Conservation (phyloP, 2,888 invertebrate species). For the Spatulosminthurus flaviceps region DNA sequence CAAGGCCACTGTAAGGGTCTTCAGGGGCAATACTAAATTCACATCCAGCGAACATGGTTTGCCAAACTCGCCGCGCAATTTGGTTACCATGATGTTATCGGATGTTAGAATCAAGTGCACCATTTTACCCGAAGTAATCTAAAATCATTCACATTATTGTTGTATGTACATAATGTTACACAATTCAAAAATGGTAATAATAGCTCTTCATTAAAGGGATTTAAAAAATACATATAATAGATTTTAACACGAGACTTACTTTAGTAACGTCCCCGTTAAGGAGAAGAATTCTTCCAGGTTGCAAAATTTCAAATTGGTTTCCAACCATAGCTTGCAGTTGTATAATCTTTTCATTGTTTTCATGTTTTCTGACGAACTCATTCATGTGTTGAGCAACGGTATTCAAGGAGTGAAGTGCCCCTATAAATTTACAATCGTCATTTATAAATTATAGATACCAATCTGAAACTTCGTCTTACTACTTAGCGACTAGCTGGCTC, state of each 20-base stretch:
- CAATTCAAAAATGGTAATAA: too few species aligned
- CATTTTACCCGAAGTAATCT: constrained; percentile 4
- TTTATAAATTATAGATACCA: too few species aligned
- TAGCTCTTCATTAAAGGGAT: too few species aligned
- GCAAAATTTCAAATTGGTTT: constrained; percentile 57
- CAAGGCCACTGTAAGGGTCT: constrained; percentile 45
- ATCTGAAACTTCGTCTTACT: too few species aligned
- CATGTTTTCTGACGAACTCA: constrained; percentile 77
- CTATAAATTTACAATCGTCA: constrained; percentile 66
- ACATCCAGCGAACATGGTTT: constrained; percentile 54
- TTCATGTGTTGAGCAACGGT: constrained; percentile 78
- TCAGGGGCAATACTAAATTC: constrained; percentile 55
- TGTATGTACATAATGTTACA: too few species aligned
- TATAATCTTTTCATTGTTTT: constrained; percentile 75
- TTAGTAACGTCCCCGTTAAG: constrained; percentile 55
- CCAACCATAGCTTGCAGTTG: constrained; percentile 70
- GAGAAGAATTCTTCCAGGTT: constrained; percentile 59
- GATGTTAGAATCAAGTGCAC: constrained; percentile 39
- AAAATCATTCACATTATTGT: background rate
- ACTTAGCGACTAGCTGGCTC: too few species aligned
- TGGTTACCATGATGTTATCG: constrained; percentile 42
- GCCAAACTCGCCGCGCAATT: constrained; percentile 47
- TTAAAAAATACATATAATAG: too few species aligned
- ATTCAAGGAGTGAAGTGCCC: constrained; percentile 75
- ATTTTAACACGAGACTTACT: constrained; percentile 35